These are phyloP conservation scores for Glaucopsyche alexis DNA, from an alignment of 2,888 invertebrate species.

Conservation along the genomic window DNA sequence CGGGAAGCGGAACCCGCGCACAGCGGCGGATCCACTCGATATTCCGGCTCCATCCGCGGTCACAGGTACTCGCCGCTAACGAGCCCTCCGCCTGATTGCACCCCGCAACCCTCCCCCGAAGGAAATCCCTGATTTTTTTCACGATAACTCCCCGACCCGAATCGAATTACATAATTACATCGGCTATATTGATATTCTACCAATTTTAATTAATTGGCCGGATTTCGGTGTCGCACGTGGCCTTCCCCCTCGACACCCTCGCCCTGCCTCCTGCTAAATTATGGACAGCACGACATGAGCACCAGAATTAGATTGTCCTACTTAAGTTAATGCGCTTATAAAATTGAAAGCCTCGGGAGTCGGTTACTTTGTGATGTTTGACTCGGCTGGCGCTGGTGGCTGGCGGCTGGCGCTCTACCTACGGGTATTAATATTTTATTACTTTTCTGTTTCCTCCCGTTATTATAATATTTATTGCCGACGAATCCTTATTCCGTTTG, in stretches of 20 bases:
- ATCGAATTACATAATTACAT: conserved; percentile 20
- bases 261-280: conserved; percentile 20
- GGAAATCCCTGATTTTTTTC: neutral
- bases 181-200: conserved; percentile 33
- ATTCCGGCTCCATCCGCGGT: neutral
- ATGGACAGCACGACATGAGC: conserved; percentile 25
- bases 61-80: neutral
- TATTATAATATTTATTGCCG: conserved; percentile 1
- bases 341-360: conserved; percentile 17
- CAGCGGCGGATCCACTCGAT: neutral
- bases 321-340: conserved; percentile 26
- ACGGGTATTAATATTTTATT: neutral
- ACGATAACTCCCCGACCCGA: neutral
- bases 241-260: neutral
- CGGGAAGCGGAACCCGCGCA: neutral
- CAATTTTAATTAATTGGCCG: conserved; percentile 45
- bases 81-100: conserved; percentile 7
- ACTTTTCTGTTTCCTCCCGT: neutral
- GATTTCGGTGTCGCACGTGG: conserved; percentile 32
- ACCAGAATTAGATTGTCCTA: conserved; percentile 22
- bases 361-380: conserved; percentile 3
- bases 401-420: neutral
- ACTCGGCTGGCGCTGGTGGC: no score
- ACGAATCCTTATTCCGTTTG: neutral
- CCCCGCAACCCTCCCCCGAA: neutral